phyloP scores from a whole-genome alignment of 2,888 invertebrate species.

The Tipula helvola region DNA sequence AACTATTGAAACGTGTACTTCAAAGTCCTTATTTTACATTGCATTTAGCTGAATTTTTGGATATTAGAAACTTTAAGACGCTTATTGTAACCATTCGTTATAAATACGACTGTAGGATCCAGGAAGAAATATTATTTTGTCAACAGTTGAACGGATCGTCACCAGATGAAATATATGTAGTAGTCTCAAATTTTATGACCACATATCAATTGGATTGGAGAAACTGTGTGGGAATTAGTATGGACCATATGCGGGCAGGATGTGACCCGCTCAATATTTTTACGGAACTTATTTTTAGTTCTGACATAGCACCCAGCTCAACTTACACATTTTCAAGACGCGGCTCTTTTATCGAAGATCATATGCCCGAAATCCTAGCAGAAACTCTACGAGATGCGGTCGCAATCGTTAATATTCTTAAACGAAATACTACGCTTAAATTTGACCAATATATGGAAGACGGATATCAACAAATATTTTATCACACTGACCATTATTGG shows the following conservation, averaged over 20 bases:
- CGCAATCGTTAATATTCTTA: background rate
- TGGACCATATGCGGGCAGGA: background rate
- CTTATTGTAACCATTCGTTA: background rate
- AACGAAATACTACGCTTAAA: background rate
- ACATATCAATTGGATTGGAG: background rate
- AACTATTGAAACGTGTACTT: background rate
- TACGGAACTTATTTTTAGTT: background rate
- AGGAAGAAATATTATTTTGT: background rate
- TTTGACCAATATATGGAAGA: background rate
- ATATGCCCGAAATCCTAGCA: background rate
- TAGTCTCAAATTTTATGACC: background rate
- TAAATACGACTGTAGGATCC: background rate
- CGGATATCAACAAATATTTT: background rate
- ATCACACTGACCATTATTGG: background rate
- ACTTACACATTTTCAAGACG: background rate
- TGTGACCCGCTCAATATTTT: background rate
- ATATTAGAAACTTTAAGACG: background rate
- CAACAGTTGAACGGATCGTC: background rate
- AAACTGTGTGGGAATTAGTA: background rate
- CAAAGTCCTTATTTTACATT: background rate
- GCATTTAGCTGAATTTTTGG: background rate
- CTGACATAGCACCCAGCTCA: background rate
- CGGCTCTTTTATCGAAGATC: background rate
- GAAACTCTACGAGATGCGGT: background rate
- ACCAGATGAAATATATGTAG: background rate